A percentile compares a stretch with the other conserved stretches of the same genome.
Conservation (phyloP, 1,140 invertebrate genomes). For the Drosophila carrolli region DNA sequence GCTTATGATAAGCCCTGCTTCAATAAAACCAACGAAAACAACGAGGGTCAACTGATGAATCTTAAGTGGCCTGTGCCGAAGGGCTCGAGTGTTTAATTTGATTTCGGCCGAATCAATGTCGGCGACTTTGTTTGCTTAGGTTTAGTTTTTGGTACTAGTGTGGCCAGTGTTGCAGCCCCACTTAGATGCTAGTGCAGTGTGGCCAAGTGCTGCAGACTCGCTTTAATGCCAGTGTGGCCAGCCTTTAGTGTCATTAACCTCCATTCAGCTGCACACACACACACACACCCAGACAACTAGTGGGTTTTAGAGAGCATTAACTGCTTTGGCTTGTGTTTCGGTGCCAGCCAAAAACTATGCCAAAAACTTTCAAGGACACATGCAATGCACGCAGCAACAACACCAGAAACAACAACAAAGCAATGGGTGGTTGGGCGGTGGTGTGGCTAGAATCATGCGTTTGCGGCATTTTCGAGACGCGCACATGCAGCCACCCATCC, state of each 20-base stretch:
- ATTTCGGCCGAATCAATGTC: constrained; percentile 34
- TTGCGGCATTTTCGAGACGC: constrained; percentile 62
- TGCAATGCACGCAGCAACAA: constrained; percentile 42
- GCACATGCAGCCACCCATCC: constrained; percentile 34
- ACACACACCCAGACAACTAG: neutral
- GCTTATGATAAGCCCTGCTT: constrained; percentile 55
- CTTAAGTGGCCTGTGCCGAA: constrained; percentile 52
- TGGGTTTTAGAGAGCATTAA: constrained; percentile 54
- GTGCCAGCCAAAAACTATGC: constrained; percentile 74
- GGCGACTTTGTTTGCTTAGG: constrained; percentile 17
- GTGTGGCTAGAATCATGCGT: constrained; percentile 37
- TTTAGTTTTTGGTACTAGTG: constrained; percentile 11
- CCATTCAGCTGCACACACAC: neutral
- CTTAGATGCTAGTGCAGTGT: too few relatives aligned
- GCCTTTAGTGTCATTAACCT: constrained; percentile 66
- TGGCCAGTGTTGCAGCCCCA: neutral
- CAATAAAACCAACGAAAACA: constrained; percentile 28
- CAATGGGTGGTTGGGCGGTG: neutral
- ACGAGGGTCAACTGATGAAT: constrained; percentile 26
- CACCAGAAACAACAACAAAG: constrained; percentile 8
- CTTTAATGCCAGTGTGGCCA: constrained; percentile 15
- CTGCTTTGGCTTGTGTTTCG: constrained; percentile 36
- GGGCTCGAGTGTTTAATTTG: constrained; percentile 70
- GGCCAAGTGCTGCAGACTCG: neutral
- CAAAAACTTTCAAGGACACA: constrained; percentile 84